Percentiles rank a stretch among this genome's conserved stretches.
These are phyloP conservation scores for Tinamus major DNA, from an alignment of 2,797 vertebrate genomes.

Conservation along the genomic window DNA sequence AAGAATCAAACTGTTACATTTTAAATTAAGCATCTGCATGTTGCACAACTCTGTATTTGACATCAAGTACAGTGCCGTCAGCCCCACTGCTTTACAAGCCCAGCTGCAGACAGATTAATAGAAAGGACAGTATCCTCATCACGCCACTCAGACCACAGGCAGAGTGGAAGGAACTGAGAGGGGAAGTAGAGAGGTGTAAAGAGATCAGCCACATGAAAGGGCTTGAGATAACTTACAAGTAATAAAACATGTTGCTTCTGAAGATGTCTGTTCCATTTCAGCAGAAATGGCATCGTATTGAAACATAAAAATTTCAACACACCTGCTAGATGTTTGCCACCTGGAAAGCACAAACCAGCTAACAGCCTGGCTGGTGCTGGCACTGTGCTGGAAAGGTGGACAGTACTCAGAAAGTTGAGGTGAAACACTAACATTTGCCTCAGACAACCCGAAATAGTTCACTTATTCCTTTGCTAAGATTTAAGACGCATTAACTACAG, in stretches of 20 bases:
- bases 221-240: neutral
- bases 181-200: neutral
- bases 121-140: constrained; percentile 38
- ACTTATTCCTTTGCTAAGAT: neutral
- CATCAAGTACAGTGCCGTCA: constrained; percentile 4
- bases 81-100: constrained; percentile 31
- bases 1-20: neutral
- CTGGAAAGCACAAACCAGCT: constrained; percentile 52
- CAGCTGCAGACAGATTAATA: constrained; percentile 48
- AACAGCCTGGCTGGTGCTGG: neutral
- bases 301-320: neutral
- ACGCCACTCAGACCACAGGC: constrained; percentile 40
- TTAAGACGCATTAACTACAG: neutral
- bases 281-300: neutral
- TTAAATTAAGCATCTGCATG: neutral
- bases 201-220: constrained; percentile 15
- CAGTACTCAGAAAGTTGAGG: constrained; percentile 4
- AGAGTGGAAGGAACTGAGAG: neutral
- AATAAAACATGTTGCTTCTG: constrained; percentile 30
- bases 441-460: neutral
- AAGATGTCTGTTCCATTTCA: neutral
- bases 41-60: constrained; percentile 3
- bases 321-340: constrained; percentile 35
- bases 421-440: neutral
- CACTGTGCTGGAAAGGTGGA: constrained; percentile 37